Conservation (phyloP, 1,140 invertebrate genomes). For the Diploscapter pachys region DNA sequence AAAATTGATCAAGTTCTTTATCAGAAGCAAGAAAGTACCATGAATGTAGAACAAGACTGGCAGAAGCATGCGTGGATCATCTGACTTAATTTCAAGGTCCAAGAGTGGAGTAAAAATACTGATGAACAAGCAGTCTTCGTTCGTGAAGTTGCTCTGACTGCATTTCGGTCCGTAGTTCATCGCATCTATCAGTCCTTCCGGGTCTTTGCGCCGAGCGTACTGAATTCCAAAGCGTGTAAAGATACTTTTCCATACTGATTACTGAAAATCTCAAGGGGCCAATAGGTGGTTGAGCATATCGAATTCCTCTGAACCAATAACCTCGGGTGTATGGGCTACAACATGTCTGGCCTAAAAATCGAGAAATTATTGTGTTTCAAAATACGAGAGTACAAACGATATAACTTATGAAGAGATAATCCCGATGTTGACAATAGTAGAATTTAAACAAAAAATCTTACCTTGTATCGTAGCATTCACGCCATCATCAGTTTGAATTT, state of each 20-base stretch:
- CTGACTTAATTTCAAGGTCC: neutral
- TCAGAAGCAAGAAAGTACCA: neutral
- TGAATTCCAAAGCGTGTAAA: too few species aligned
- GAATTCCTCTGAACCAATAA: conserved; percentile 5
- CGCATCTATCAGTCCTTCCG: conserved; percentile 9
- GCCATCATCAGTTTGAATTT: too few species aligned
- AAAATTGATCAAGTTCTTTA: too few species aligned
- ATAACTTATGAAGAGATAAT: too few species aligned
- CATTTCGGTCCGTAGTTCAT: conserved; percentile 6
- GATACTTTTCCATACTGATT: neutral
- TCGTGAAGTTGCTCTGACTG: conserved; percentile 2
- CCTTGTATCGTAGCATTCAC: too few species aligned
- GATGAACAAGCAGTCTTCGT: conserved; percentile 28
- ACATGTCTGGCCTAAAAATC: too few species aligned
- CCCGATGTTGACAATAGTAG: too few species aligned
- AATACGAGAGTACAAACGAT: too few species aligned
- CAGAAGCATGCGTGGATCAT: neutral
- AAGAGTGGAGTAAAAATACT: conserved; percentile 26
- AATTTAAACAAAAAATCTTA: too few species aligned
- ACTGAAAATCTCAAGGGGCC: conserved; percentile 2
- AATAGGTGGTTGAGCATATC: conserved; percentile 19
- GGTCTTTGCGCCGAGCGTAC: conserved; percentile 11
- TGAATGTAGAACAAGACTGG: conserved; percentile 40
- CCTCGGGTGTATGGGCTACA: too few species aligned
- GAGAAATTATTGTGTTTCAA: too few species aligned